phyloP scores from a whole-genome alignment of 2,888 invertebrate species.

The Flabesymbios commensalis region DNA sequence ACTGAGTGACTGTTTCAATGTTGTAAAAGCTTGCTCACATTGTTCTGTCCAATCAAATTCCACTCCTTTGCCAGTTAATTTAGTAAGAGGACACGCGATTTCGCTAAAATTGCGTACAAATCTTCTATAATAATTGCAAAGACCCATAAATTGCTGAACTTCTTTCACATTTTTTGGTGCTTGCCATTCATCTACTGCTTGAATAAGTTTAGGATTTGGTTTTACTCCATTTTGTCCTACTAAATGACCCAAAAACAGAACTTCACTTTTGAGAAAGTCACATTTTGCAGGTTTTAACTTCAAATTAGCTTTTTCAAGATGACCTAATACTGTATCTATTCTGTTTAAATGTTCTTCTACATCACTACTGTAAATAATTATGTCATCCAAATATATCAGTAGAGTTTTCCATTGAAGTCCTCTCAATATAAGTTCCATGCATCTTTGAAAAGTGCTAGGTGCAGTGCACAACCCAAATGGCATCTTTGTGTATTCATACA shows the following conservation, averaged over 20 bases:
- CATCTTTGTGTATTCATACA: slow-evolving; percentile 9
- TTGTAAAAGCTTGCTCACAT: slow-evolving; percentile 8
- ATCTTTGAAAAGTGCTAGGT: slow-evolving; percentile 15
- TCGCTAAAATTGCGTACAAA: not conserved
- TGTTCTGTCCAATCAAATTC: slow-evolving; percentile 18
- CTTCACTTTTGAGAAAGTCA: slow-evolving; percentile 10
- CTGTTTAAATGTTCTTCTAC: slow-evolving; percentile 1
- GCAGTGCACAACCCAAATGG: slow-evolving; percentile 10
- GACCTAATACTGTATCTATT: not conserved
- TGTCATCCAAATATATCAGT: slow-evolving; percentile 21
- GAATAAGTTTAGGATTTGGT: slow-evolving; percentile 13
- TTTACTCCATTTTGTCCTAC: slow-evolving; percentile 10
- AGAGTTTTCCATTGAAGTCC: not conserved
- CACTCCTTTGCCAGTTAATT: slow-evolving; percentile 6
- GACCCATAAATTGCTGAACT: slow-evolving; percentile 2
- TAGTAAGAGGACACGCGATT: not conserved
- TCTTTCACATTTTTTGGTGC: not conserved
- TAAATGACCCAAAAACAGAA: slow-evolving; percentile 23
- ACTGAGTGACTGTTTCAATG: slow-evolving; percentile 5
- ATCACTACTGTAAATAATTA: slow-evolving; percentile 6
- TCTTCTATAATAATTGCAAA: slow-evolving; percentile 2
- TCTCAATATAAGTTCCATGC: slow-evolving; percentile 6
- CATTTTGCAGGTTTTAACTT: slow-evolving; percentile 8
- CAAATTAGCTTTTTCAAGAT: not conserved
- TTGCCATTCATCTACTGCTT: slow-evolving; percentile 11